Evolutionary conservation across 1,140 invertebrate genomes (phyloP), one percentile per base, ranked within the genome.

Genomic region (Cotesia vestalis): DNA sequence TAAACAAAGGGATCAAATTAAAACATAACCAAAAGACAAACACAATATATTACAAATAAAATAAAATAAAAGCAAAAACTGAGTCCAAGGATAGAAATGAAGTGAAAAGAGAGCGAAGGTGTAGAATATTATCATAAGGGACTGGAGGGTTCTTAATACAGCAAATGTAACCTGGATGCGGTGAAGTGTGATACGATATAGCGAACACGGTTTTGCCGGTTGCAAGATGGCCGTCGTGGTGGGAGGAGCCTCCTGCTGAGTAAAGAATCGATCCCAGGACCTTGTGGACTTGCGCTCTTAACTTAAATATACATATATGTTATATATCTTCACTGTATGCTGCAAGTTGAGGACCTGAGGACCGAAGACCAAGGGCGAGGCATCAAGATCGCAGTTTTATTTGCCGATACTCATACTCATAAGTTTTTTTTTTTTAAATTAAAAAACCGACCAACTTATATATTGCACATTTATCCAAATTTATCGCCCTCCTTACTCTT

Each of bases 181-280:
- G 76, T 80, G 78, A 84, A 83, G 84, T 86, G 84, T 85, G 81
- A 84, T 85, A 83, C 81, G 80, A 86, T 86, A 85, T 84, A 85
- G 81, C 79, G 79, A 80, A 80, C 72, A 81, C 76, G 76, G 74
- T 62, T 46, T 46, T 82, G 81, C 79, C 77, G 81, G 73, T 83
- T 79, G 80, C 84, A 87, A 86, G 85, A 87, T 87, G 85, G 85
- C 85, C 84, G 85, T 80, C 80, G 77, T 73, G 79, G 83, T 87
- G 83, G 85, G 85, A 86, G 85, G 85, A 87, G 85, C 84, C 81
- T 87, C 81, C 78, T 80, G 77, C 80, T 77, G 81, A 77, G 82
- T 77, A 78, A 81, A 79, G 82, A 84, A 87, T 87, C 85, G 85
- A 87, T 87, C 80, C 81, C 80, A 84, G 84, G 82, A 85, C 83